Conservation (phyloP, 2,888 invertebrate genomes). For the Pandemis cinnamomeana region DNA sequence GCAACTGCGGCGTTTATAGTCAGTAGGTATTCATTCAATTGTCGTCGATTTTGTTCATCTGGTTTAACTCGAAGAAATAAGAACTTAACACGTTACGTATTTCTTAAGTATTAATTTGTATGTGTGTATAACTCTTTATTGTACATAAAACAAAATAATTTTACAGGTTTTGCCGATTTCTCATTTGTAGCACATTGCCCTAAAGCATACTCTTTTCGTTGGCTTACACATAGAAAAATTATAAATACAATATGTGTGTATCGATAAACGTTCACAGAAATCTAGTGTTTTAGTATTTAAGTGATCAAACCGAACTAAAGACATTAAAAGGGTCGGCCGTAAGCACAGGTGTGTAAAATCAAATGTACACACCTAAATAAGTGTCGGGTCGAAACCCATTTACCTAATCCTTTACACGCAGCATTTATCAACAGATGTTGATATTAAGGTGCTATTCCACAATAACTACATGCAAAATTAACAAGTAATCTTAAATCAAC, state of each 20-base stretch:
- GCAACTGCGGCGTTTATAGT: constrained; percentile 15
- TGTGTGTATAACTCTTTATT: too few species aligned
- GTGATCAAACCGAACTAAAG: constrained; percentile 69
- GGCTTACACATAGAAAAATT: neutral
- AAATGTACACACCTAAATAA: constrained; percentile 70
- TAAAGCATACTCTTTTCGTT: neutral
- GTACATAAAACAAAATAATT: too few species aligned
- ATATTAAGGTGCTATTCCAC: neutral
- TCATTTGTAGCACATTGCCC: neutral
- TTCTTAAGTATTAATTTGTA: too few species aligned
- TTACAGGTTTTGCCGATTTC: too few species aligned
- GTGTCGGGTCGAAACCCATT: constrained; percentile 67
- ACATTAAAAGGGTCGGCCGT: constrained; percentile 70
- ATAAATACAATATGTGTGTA: neutral
- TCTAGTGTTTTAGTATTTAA: constrained; percentile 48
- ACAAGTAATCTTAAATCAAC: neutral
- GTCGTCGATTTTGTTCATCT: neutral
- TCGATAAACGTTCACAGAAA: neutral
- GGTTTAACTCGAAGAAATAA: too few species aligned
- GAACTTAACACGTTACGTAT: too few species aligned
- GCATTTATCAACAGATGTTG: constrained; percentile 29
- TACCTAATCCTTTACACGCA: constrained; percentile 55
- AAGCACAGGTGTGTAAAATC: constrained; percentile 75
- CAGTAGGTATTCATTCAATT: constrained; percentile 3
- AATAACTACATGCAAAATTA: neutral